These are phyloP conservation scores for Onychomys leucogaster DNA, from an alignment of 2,797 vertebrate genomes.

Conservation along the genomic window DNA sequence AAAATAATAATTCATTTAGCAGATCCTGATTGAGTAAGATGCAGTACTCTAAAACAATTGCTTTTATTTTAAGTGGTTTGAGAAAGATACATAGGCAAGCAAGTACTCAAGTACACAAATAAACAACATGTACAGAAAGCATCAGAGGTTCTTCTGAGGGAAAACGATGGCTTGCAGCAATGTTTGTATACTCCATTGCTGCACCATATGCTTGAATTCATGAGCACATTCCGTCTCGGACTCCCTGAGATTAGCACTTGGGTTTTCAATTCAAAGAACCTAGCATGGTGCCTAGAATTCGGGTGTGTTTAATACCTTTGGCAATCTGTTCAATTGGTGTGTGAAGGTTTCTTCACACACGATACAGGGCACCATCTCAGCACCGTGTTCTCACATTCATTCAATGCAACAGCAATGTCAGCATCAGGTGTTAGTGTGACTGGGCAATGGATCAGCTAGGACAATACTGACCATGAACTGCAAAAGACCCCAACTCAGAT, in stretches of 20 bases:
- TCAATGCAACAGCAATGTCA: background rate
- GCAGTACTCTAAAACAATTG: background rate
- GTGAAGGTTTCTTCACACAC: background rate
- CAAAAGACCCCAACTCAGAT: background rate
- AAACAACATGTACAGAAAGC: conserved; percentile 55
- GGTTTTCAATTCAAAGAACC: conserved; percentile 25
- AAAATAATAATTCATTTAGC: conserved; percentile 64
- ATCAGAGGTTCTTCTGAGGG: conserved; percentile 14
- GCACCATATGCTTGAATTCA: background rate
- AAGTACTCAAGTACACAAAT: background rate
- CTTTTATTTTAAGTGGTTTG: conserved; percentile 56
- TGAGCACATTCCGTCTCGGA: background rate
- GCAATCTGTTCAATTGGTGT: background rate
- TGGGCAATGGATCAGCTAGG: background rate
- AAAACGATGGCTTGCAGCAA: conserved; percentile 32
- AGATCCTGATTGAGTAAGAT: conserved; percentile 38
- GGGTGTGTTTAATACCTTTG: background rate
- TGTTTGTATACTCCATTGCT: background rate
- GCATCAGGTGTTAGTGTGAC: background rate
- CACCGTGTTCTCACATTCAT: background rate
- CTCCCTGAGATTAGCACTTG: conserved; percentile 19
- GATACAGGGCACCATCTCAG: background rate
- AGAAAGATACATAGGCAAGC: conserved; percentile 31
- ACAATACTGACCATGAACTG: background rate
- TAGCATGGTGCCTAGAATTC: background rate